A percentile compares a stretch with the other conserved stretches of the same genome.
phyloP scores from a whole-genome alignment of 2,797 vertebrate species.

The Loriculus beryllinus region DNA sequence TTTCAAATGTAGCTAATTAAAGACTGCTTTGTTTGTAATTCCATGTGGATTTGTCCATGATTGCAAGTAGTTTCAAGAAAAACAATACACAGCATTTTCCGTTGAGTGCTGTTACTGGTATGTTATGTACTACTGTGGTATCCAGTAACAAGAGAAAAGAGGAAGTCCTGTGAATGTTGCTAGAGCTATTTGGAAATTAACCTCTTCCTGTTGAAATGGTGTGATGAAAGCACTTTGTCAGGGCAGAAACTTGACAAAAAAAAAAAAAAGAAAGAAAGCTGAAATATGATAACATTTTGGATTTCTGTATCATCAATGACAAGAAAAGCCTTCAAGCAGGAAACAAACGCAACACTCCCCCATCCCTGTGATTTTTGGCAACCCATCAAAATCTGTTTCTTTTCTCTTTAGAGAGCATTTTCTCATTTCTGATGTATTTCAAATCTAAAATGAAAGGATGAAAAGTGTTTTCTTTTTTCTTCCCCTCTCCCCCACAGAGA shows the following conservation, averaged over 20 bases:
- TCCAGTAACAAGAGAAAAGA: not conserved
- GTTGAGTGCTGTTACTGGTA: not conserved
- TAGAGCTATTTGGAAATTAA: not conserved
- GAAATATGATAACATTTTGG: not conserved
- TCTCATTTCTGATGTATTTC: not conserved
- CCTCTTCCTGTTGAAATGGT: not conserved
- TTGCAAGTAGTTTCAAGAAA: not conserved
- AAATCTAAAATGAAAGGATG: not conserved
- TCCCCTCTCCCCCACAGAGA: accelerated
- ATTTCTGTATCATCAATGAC: not conserved
- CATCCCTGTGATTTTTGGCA: not conserved
- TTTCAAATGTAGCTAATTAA: conserved; percentile 20
- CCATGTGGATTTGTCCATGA: not conserved
- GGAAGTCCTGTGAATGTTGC: not conserved
- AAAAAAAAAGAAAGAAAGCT: not conserved
- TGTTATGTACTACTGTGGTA: not conserved
- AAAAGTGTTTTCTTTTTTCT: no score
- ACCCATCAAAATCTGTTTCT: not conserved
- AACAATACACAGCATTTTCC: not conserved
- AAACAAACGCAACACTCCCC: not conserved
- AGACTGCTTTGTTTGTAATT: conserved; percentile 14
- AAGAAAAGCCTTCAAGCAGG: not conserved
- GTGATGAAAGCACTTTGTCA: not conserved
- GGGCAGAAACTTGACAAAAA: not conserved
- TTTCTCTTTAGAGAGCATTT: not conserved